Evolutionary conservation across 2,888 invertebrate species (phyloP).

Genomic region (Trichogramma evanescens): DNA sequence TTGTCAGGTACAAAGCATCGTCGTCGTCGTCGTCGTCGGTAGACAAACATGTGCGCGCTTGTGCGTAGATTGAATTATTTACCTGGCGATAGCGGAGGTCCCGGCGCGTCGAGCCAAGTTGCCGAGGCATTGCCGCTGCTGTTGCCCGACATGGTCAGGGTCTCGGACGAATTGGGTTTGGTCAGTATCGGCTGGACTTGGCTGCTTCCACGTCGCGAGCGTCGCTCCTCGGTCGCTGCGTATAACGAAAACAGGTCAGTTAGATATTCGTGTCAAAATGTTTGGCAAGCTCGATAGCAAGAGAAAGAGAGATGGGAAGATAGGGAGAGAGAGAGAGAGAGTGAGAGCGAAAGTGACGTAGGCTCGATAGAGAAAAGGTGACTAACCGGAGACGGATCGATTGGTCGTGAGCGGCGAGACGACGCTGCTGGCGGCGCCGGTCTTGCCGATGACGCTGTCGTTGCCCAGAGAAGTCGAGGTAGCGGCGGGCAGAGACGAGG

Average conservation of each 20-base stretch:
- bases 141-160: constrained; percentile 26
- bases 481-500: background rate
- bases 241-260: background rate
- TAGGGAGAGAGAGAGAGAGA: no score
- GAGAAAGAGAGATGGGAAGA: no score
- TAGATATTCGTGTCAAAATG: background rate
- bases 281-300: no score
- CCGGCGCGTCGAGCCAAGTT: constrained; percentile 13
- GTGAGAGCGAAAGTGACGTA: no score
- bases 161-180: constrained; percentile 45
- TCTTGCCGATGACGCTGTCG: constrained; percentile 4
- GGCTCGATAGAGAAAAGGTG: background rate
- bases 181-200: constrained; percentile 37
- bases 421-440: background rate
- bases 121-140: background rate
- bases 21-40: no score
- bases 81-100: constrained; percentile 22
- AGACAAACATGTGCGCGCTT: no score
- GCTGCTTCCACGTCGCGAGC: constrained; percentile 37
- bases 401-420: constrained; percentile 18
- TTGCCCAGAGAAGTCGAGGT: constrained; percentile 5
- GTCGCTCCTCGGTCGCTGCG: constrained; percentile 34
- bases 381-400: constrained; percentile 15
- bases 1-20: no score
- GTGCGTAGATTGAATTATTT: background rate